A percentile compares a stretch with the other conserved stretches of the same genome.
Conservation (phyloP, 2,113 vertebrate species). For the Sorex araneus region DNA sequence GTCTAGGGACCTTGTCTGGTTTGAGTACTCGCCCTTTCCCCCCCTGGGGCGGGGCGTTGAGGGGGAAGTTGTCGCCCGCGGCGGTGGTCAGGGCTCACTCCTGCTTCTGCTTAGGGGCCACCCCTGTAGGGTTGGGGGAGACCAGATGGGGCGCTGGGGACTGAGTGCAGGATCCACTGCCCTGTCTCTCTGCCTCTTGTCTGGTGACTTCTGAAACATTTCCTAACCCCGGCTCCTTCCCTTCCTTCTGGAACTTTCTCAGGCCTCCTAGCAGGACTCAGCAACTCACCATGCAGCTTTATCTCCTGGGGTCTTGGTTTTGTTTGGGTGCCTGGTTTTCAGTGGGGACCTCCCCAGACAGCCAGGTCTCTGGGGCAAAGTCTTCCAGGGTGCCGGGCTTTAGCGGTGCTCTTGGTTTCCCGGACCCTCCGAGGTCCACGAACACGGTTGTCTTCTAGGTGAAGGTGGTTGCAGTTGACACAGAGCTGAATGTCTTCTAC, state of each 20-base stretch:
- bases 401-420: not conserved
- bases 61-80: too few species aligned
- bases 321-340: not conserved
- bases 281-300: not conserved
- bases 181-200: too few species aligned
- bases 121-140: not conserved
- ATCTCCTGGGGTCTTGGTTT: not conserved
- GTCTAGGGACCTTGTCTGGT: not conserved
- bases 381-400: too few species aligned
- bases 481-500: slow-evolving; percentile 90
- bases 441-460: slow-evolving; percentile 88
- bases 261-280: not conserved
- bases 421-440: too few species aligned
- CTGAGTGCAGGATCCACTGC: too few species aligned
- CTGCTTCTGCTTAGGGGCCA: too few species aligned
- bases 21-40: not conserved
- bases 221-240: not conserved
- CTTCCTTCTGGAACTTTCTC: not conserved
- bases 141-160: too few species aligned
- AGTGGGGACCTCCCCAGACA: too few species aligned
- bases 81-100: too few species aligned
- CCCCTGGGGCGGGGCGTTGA: too few species aligned
- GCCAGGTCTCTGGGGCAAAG: too few species aligned
- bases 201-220: not conserved
- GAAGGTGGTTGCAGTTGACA: slow-evolving; percentile 94